Evolutionary conservation across 1,140 invertebrate species (phyloP), one percentile per base, ranked within the genome.

Genomic region (Samia ricini): DNA sequence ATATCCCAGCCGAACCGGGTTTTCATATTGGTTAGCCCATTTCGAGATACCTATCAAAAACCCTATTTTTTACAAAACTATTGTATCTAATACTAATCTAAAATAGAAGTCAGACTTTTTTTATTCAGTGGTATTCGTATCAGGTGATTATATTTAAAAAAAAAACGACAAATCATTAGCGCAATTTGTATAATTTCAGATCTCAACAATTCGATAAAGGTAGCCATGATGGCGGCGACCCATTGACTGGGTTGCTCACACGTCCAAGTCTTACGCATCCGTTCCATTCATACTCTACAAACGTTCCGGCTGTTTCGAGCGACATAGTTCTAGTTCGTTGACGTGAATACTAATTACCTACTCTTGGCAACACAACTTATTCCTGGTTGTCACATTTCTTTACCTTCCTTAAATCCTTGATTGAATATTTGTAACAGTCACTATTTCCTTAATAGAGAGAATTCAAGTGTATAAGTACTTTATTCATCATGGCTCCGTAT

Each of bases 311-410:
- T 42, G 7, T 42, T 15, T 42, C 33, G 59, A 63, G 63, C 57
- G 70, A 79, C 73, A 77, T 77, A 73, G 73, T 81, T 76, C 77
- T 79, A 78, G 75, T 78, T 76, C 68, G 71, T 72, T 83, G 83
- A 81, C 82, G 81, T 79, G 74, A 65, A 63, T 50, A 61, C 78
- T 86, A 88, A 86, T 86, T 84, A 74, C 77, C 64, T 77, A 86
- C 82, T 74, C 64, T 36, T 56, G 62, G 58, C 65, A 73, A 66
- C 72, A 74, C 77, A 76, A 81, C 76, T 76, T 76, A 77, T 72
- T 72, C 68, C 81, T 71, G 78, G 68, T 66, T 66, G 60, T 49
- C 72, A 61, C 68, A 10, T 4, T 55, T 23, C 22, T 68, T 74
- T 68, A 71, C 71, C 71, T 73, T 73, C 64, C 72, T 78, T 51